Conservation (phyloP, 2,113 vertebrate species). For the Pseudorasbora parva region DNA sequence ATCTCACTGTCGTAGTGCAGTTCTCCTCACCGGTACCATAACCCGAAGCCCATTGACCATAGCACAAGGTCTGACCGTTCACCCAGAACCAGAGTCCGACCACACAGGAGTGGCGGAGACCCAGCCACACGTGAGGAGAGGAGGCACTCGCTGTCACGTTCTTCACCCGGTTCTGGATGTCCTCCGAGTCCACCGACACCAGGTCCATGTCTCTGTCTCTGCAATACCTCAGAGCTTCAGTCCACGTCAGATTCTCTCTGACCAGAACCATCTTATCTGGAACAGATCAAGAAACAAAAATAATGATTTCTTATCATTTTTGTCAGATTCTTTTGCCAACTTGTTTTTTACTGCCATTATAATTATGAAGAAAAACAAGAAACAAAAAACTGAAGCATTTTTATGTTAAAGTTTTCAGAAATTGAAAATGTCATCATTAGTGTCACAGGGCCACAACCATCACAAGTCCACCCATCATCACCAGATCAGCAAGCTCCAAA, state of each 20-base stretch:
- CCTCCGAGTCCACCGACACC: background rate
- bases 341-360: too few relatives aligned
- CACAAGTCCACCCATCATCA: too few relatives aligned
- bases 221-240: conserved; percentile 1
- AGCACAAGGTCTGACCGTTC: background rate
- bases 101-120: background rate
- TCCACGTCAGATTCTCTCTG: conserved; percentile 1
- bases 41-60: background rate
- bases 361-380: too few relatives aligned
- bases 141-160: background rate
- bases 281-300: background rate
- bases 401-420: too few relatives aligned
- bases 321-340: too few relatives aligned
- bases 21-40: background rate
- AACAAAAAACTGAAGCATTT: too few relatives aligned
- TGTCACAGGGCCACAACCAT: too few relatives aligned
- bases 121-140: conserved; percentile 2
- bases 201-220: background rate
- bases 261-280: background rate
- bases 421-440: too few relatives aligned
- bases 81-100: conserved; percentile 16
- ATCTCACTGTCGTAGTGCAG: background rate
- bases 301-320: too few relatives aligned
- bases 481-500: too few relatives aligned
- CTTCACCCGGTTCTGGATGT: background rate